Evolutionary conservation across 2,888 invertebrate species (phyloP).

Genomic region (Cosmia pyralina): DNA sequence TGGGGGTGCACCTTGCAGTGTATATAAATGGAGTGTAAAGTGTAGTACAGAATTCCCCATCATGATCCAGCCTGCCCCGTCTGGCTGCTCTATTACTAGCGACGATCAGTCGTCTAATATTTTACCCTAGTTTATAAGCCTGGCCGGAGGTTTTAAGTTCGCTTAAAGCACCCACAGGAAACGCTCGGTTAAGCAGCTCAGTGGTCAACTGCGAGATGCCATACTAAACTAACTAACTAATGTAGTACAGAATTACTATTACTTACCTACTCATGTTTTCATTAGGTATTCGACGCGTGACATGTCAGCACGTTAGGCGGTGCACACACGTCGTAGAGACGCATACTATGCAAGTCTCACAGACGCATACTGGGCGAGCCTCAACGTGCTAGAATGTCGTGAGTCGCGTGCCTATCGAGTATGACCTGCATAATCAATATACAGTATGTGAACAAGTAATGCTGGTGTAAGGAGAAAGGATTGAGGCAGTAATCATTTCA

Average conservation of each 20-base stretch:
- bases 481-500: not conserved
- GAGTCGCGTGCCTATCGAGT: constrained; percentile 57
- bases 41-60: not conserved
- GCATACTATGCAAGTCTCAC: constrained; percentile 34
- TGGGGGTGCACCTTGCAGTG: no score
- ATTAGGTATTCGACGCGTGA: constrained; percentile 43
- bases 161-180: no score
- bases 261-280: constrained; percentile 6
- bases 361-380: constrained; percentile 37
- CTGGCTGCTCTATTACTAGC: no score
- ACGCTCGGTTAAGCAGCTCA: no score
- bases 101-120: no score
- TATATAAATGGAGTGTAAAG: no score
- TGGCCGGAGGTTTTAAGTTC: no score
- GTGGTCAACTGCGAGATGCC: no score
- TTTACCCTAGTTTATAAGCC: no score
- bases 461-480: not conserved
- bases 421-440: constrained; percentile 42
- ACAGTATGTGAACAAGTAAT: not conserved
- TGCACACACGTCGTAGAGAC: constrained; percentile 17
- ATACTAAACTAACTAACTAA: no score
- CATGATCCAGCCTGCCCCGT: no score
- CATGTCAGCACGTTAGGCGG: constrained; percentile 29
- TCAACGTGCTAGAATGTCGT: constrained; percentile 51
- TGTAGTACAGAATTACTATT: constrained; percentile 24